phyloP scores from a whole-genome alignment of 1,140 invertebrate genomes.

The Bombus soroeensis region DNA sequence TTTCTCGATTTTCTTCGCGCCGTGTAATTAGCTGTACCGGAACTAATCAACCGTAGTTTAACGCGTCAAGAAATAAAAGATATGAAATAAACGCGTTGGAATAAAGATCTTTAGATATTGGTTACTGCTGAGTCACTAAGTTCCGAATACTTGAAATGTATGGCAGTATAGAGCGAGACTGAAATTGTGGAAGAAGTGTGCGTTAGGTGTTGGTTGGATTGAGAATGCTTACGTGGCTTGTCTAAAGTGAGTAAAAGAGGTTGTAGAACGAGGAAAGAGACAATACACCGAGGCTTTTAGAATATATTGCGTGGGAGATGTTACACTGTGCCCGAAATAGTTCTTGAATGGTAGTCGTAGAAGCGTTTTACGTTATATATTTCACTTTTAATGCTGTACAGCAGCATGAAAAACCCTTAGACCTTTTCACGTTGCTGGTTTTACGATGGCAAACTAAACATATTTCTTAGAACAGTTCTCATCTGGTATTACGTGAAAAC shows the following conservation, averaged over 20 bases:
- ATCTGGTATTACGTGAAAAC: no score
- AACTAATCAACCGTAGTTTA: background rate
- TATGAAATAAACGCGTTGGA: no score
- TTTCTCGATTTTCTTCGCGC: background rate
- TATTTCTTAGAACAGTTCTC: no score
- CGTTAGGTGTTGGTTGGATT: background rate
- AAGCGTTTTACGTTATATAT: background rate
- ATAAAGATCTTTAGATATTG: no score
- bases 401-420: background rate
- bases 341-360: background rate
- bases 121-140: no score
- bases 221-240: background rate
- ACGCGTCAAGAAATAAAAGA: no score
- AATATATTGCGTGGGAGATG: background rate
- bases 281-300: background rate
- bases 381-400: background rate
- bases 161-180: no score
- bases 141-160: no score
- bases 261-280: background rate
- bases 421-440: background rate
- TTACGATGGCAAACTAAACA: no score
- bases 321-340: background rate
- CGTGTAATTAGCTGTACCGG: background rate
- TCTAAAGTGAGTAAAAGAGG: background rate
- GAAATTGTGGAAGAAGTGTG: no score